phyloP scores from a whole-genome alignment of 2,888 invertebrate genomes.

The Agrilus cyanescens region DNA sequence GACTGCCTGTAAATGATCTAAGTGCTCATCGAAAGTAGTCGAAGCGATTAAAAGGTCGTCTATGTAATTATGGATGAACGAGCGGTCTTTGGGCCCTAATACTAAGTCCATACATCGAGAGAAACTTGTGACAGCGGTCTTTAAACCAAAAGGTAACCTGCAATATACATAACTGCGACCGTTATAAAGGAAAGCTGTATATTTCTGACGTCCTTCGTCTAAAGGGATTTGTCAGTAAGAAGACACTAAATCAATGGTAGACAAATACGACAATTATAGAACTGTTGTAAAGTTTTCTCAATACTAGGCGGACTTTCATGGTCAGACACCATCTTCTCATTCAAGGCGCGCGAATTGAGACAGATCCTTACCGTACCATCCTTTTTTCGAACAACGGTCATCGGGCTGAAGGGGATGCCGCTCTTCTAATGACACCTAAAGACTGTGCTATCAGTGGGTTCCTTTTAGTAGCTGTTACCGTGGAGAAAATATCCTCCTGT shows the following conservation, averaged over 20 bases:
- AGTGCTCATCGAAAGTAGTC: constrained; percentile 5
- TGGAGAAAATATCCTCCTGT: too few species aligned
- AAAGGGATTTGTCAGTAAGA: constrained; percentile 11
- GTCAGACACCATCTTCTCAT: constrained; percentile 21
- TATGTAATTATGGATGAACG: constrained; percentile 5
- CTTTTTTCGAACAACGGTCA: constrained; percentile 2
- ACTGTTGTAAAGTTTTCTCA: constrained; percentile 12
- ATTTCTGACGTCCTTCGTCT: constrained; percentile 2
- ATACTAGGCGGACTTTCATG: constrained; percentile 15
- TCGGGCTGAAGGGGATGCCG: too few species aligned
- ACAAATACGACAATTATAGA: constrained; percentile 9
- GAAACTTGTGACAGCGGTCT: constrained; percentile 4
- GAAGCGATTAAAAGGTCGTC: constrained; percentile 11
- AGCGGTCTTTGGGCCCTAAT: constrained; percentile 5
- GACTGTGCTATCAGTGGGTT: too few species aligned
- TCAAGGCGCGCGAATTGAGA: constrained; percentile 6
- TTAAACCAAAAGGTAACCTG: constrained; percentile 5
- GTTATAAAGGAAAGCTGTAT: constrained; percentile 4
- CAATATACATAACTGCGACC: constrained; percentile 4
- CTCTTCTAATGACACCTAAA: too few species aligned
- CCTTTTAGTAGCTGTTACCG: too few species aligned
- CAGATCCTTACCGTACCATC: constrained; percentile 1
- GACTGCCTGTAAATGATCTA: constrained; percentile 1
- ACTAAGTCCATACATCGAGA: constrained; percentile 5
- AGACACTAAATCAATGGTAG: constrained; percentile 7